Evolutionary conservation across 2,888 invertebrate species (phyloP).

Genomic region (Oscheius onirici): DNA sequence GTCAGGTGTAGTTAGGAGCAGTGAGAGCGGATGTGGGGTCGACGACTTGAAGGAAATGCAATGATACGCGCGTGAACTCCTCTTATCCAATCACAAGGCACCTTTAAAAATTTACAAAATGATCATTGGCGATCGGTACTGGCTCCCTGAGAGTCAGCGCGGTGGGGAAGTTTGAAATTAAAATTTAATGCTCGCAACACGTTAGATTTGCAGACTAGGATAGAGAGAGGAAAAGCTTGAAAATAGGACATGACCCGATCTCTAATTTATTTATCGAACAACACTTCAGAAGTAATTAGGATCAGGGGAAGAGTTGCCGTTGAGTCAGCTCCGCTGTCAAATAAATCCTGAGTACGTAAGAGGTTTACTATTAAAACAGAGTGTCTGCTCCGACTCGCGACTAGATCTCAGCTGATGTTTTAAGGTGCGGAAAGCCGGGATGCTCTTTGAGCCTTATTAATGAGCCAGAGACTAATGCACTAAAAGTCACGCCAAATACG

Average conservation of each 20-base stretch:
- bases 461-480: too few relatives aligned
- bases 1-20: constrained; percentile 28
- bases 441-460: constrained; percentile 3
- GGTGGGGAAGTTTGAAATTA: too few relatives aligned
- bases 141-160: too few relatives aligned
- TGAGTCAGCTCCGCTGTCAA: constrained; percentile 24
- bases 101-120: neutral
- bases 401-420: neutral
- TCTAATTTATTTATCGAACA: constrained; percentile 35
- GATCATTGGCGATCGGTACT: too few relatives aligned
- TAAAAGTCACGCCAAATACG: too few relatives aligned
- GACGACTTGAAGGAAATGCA: constrained; percentile 32
- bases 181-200: too few relatives aligned
- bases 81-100: constrained; percentile 10
- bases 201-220: too few relatives aligned
- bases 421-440: neutral
- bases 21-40: constrained; percentile 28
- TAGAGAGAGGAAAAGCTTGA: too few relatives aligned
- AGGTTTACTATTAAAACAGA: neutral
- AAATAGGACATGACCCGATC: neutral
- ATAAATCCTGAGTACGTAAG: neutral
- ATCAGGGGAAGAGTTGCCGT: constrained; percentile 15
- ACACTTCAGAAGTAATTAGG: constrained; percentile 35
- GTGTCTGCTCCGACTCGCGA: neutral
- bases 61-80: constrained; percentile 24